phyloP scores from a whole-genome alignment of 2,888 invertebrate genomes.

The Acanthacorydalis orientalis region DNA sequence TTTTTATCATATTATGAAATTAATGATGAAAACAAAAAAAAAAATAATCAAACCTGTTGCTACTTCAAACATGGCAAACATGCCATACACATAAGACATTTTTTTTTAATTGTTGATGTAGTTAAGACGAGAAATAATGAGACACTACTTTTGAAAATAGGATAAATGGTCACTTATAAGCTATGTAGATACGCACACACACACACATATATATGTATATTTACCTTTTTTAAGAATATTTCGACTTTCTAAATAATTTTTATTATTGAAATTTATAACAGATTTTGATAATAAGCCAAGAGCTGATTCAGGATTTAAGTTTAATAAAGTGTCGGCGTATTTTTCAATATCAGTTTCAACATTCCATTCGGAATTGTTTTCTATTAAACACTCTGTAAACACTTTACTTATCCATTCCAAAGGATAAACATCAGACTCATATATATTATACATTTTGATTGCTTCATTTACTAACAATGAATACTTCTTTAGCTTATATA shows the following conservation, averaged over 20 bases:
- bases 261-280: constrained; percentile 32
- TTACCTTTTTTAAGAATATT: constrained; percentile 28
- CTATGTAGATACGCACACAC: not conserved
- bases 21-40: too few species aligned
- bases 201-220: constrained; percentile 4
- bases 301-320: constrained; percentile 39
- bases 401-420: constrained; percentile 45
- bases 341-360: constrained; percentile 25
- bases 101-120: too few species aligned
- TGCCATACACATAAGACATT: too few species aligned
- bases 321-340: constrained; percentile 33
- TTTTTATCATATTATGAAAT: too few species aligned
- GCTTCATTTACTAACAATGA: constrained; percentile 27
- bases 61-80: too few species aligned
- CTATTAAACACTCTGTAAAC: constrained; percentile 29
- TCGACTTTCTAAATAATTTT: constrained; percentile 36
- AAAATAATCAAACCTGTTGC: too few species aligned
- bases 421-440: constrained; percentile 30
- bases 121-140: too few species aligned
- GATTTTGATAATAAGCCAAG: constrained; percentile 43
- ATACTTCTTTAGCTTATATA: constrained; percentile 28
- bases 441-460: constrained; percentile 28
- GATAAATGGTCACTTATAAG: too few species aligned
- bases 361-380: constrained; percentile 14
- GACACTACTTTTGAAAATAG: too few species aligned